Evolutionary conservation across 2,113 vertebrate genomes (phyloP), one percentile per base, ranked within the genome.

Genomic region (Probosciger aterrimus): DNA sequence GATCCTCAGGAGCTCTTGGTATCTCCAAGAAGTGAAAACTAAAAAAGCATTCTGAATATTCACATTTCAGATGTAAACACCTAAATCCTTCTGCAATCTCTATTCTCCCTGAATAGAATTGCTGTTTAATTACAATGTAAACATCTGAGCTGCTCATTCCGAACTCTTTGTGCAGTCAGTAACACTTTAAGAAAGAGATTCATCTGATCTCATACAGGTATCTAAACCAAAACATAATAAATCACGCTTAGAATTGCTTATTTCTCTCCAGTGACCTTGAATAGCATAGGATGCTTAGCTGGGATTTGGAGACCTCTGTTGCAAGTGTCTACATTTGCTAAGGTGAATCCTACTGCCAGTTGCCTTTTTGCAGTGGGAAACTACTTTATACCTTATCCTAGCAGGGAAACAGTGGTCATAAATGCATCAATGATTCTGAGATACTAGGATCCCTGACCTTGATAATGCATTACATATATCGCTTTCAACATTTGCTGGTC

Each of bases 21-120:
- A 76, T 94, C 57, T 91, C 52, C 91, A 91, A 82, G 83, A 89
- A 95, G 18, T 20, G 44, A 77, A 77, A 92, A 91, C 64, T 86
- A 57, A 75, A 91, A 92, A 69, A 81, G 2, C 52, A 82, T 69
- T 95, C 30, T 20, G 27, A 92, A 28, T 47, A 82, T 68, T 47
- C 43, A 39, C 33, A 78, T 93, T 79, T 87, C 74, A 92, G 57
- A 57, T 49, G 25, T 52, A 93, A 95, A 93, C 20, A 86, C 83
- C 44, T 69, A 95, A 86, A 95, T 79, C 13, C 27, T 92, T 63
- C 69, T 47, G 23, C 43, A 82, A 1, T 70, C 25, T 87, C 86
- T 78, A 63, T 46, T 78, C 10, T 77, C 53, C 23, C 14, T n/a
- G 39, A 65, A 25, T 18, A 81, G 19, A 1, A 49, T 23, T 46